These are phyloP conservation scores for Cryptocephalus moraei DNA, from an alignment of 2,888 invertebrate genomes.

Conservation along the genomic window DNA sequence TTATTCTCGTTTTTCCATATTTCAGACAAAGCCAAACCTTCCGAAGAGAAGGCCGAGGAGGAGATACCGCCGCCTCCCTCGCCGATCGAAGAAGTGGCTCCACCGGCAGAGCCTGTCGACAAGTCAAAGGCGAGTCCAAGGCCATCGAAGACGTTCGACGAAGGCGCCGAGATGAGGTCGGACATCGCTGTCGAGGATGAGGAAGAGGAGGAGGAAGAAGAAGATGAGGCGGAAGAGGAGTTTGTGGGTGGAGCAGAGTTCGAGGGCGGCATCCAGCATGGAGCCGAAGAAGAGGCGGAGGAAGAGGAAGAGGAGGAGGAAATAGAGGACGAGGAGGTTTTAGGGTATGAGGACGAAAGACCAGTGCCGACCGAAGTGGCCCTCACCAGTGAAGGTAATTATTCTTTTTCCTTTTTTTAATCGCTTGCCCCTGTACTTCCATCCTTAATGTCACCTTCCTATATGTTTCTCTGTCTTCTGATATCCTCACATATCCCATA, in stretches of 20 bases:
- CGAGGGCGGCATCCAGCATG: no score
- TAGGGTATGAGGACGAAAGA: not conserved
- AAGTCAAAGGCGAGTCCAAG: not conserved
- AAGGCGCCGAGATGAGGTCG: no score
- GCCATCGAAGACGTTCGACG: not conserved
- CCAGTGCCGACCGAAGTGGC: constrained; percentile 1
- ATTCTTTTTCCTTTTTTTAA: no score
- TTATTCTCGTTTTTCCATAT: no score
- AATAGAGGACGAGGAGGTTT: not conserved
- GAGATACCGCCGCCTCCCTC: constrained; percentile 19
- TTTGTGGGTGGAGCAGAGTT: no score
- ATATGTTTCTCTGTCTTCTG: no score
- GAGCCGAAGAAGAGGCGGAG: no score
- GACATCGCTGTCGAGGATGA: not conserved
- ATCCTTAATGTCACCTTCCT: no score
- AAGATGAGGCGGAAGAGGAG: not conserved
- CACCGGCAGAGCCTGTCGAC: not conserved
- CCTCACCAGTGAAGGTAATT: not conserved
- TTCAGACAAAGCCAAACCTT: not conserved
- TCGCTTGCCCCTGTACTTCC: no score
- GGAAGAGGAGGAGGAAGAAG: constrained; percentile 1
- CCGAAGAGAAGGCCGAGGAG: constrained; percentile 10
- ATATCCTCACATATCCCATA: no score
- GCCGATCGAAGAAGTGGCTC: constrained; percentile 14
- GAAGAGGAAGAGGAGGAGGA: not conserved